Evolutionary conservation across 2,888 invertebrate species (phyloP).

Genomic region (Chalcosyrphus nemorum): DNA sequence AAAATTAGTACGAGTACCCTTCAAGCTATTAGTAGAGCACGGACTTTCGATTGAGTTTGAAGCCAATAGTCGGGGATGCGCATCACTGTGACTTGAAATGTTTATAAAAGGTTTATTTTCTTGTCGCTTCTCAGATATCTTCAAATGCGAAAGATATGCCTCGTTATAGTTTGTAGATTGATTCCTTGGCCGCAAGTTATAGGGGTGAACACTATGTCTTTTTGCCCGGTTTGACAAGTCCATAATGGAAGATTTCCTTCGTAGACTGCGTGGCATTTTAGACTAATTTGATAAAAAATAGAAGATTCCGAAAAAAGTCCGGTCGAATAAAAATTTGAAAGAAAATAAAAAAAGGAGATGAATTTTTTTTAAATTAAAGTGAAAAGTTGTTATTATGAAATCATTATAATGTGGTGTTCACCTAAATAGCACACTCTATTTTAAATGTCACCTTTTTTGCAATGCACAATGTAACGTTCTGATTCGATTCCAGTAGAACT

Average conservation of each 20-base stretch:
- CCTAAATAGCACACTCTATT: too few species aligned
- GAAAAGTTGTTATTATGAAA: not conserved
- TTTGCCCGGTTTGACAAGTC: slow-evolving; percentile 12
- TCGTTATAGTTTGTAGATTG: slow-evolving; percentile 11
- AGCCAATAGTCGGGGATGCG: not conserved
- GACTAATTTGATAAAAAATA: not conserved
- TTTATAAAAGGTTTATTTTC: not conserved
- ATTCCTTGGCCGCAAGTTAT: slow-evolving; percentile 18
- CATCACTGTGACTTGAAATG: not conserved
- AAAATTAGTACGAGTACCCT: not conserved
- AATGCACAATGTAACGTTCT: too few species aligned
- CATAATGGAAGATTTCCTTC: slow-evolving; percentile 4
- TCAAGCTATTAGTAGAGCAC: not conserved
- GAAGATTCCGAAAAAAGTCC: not conserved
- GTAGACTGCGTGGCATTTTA: slow-evolving; percentile 15
- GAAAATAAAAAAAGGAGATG: not conserved
- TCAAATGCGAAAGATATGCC: not conserved
- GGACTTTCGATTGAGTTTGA: not conserved
- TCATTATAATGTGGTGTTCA: too few species aligned
- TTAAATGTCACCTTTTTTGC: too few species aligned
- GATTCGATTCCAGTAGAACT: too few species aligned
- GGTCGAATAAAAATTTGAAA: slow-evolving; percentile 1
- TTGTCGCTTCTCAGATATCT: not conserved
- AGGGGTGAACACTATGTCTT: slow-evolving; percentile 12
- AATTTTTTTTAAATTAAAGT: not conserved